Evolutionary conservation across 2,113 vertebrate species (phyloP), one percentile per base, ranked within the genome.

Genomic region (Probosciger aterrimus): DNA sequence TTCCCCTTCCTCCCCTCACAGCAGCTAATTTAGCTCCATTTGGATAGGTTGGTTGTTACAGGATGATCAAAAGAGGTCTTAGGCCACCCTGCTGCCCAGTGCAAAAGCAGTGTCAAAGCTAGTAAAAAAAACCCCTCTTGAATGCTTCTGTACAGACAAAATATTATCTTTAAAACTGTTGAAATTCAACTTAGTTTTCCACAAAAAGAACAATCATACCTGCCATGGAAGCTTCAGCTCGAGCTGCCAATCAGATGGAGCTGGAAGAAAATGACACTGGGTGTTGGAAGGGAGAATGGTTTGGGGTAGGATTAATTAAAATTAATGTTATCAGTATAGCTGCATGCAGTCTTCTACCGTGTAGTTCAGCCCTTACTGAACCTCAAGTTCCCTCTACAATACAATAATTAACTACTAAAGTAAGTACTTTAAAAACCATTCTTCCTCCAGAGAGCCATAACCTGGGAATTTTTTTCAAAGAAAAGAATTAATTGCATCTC

Each of bases 301-400:
- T 91, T 87, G 35, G 77, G 49, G 33, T 60, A 84, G 70, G 69
- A 84, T 76, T 95, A 95, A 95, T 97, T 95, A 92, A 92, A 95
- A 93, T 86, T 55, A 84, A n/a, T 69, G 60, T 95, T 92, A 88
- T 89, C 77, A 55, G 39, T 75, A 41, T 47, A 57, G 77, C 83
- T 92, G 47, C 74, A 76, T 82, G 71, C 52, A 88, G 55, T 52
- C 35, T 86, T 84, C 43, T 44, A 55, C 60, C 62, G 41, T 44
- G 62, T 75, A 92, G 91, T 84, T 92, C 75, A 80, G 35, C 57
- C 95, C 39, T 89, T 22, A 41, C 76, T 68, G 86, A 89, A 95
- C 73, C 31, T 93, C 53, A 81, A 37, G 62, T 91, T 95, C 78
- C 33, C 35, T 27, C 47, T 71, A 60, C 74, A 86, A 64, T 84